Evolutionary conservation across 2,113 vertebrate species (phyloP), one percentile per base, ranked within the genome.

Genomic region (Semnopithecus entellus): DNA sequence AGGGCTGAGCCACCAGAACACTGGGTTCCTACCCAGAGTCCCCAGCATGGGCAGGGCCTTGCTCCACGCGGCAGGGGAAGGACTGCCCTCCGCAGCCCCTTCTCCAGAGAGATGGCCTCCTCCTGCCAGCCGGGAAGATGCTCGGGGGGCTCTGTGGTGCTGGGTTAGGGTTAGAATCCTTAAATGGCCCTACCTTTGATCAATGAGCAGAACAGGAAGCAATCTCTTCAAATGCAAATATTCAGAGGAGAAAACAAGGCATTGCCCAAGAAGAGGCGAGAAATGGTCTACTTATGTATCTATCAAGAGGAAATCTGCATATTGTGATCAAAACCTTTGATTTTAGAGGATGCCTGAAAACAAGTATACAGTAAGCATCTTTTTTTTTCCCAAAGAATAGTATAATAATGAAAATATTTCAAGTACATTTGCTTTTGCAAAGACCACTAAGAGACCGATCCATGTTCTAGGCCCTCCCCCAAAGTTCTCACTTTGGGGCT

Each of bases 41-140:
- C 90, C 96, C 96, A 91, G 89, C 88, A 91, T 94, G 96, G 97
- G 66, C 79, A 87, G 86, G n/a, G 25, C 76, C 66, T 43, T 6
- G 3, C 20, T 48, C 23, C 45, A 50, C 2, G 11, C 45, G 64
- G 57, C 64, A 64, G 40, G 27, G 4, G 45, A 32, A 68, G 66
- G 52, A 30, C 68, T 18, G 38, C n/a, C 59, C 59, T 45, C 35
- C 40, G 23, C 2, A 35, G 66, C 92, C 59, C 64, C 66, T 88
- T 88, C 82, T 84, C 70, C 50, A 38, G 13, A 92, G 40, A 87
- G 48, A 73, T 7, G 11, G 10, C 40, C 14, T 16, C 11, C n/a
- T 14, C 40, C n/a, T n/a, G 11, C 25, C 66, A 50, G 61, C 43
- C 13, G 50, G 80, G 22, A 66, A 14, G 90, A 13, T 0, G 11